A percentile compares a stretch with the other conserved stretches of the same genome.
Evolutionary conservation across 2,888 invertebrate genomes (phyloP).

Genomic region (Sinotaia quadrata): DNA sequence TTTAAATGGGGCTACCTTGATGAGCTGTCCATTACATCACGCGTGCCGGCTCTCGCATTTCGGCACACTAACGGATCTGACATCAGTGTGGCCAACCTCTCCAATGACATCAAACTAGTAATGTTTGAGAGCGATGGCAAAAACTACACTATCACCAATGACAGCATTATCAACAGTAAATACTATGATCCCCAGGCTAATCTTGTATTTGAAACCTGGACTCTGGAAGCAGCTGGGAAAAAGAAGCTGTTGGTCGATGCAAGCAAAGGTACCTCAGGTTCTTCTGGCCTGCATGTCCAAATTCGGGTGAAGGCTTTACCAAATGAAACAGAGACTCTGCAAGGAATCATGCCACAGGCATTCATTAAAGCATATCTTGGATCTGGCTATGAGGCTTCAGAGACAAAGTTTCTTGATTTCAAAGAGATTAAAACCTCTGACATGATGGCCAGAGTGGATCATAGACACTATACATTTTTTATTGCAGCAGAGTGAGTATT

Average conservation of each 20-base stretch:
- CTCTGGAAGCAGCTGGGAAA: slow-evolving; percentile 22
- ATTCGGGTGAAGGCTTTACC: slow-evolving; percentile 36
- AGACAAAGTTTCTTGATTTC: slow-evolving; percentile 23
- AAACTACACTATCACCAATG: slow-evolving; percentile 15
- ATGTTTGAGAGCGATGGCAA: slow-evolving; percentile 19
- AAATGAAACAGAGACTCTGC: slow-evolving; percentile 19
- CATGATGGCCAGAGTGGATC: slow-evolving; percentile 44
- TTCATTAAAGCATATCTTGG: slow-evolving; percentile 37
- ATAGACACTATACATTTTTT: slow-evolving; percentile 53
- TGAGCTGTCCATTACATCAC: slow-evolving; percentile 35
- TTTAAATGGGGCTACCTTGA: slow-evolving; percentile 45
- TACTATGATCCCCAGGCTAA: slow-evolving; percentile 45
- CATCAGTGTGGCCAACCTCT: slow-evolving; percentile 43
- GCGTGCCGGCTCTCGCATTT: slow-evolving; percentile 47
- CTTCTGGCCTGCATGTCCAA: slow-evolving; percentile 44
- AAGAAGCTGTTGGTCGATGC: slow-evolving; percentile 35
- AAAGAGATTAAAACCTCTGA: slow-evolving; percentile 28
- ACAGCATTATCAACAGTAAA: slow-evolving; percentile 37
- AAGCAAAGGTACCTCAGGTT: slow-evolving; percentile 4
- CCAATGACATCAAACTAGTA: slow-evolving; percentile 17
- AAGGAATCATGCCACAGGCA: not conserved
- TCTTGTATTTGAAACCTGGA: slow-evolving; percentile 31
- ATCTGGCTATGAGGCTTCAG: slow-evolving; percentile 33
- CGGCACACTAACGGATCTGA: slow-evolving; percentile 43
- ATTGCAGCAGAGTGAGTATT: slow-evolving; percentile 40